These are phyloP conservation scores for Frankliniella fusca DNA, from an alignment of 2,888 invertebrate genomes.

Conservation along the genomic window DNA sequence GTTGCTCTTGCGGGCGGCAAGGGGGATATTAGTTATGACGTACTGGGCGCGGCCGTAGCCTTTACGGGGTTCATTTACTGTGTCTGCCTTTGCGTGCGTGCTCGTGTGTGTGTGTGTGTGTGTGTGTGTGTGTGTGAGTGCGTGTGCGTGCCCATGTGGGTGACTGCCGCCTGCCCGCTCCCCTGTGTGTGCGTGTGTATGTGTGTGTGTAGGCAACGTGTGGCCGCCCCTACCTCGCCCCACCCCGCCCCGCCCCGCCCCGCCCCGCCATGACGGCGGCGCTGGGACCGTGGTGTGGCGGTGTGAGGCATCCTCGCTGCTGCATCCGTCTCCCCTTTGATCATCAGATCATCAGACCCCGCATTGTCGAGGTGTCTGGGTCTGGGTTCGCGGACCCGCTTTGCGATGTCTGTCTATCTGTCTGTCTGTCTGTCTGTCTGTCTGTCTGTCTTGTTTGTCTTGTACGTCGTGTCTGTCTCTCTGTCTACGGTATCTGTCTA, in stretches of 20 bases:
- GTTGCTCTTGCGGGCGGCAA: not conserved
- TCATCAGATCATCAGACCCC: too few species aligned
- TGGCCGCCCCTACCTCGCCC: not conserved
- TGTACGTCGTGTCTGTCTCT: too few species aligned
- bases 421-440: too few species aligned
- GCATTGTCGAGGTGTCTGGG: too few species aligned
- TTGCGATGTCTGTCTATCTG: too few species aligned
- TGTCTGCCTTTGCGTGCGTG: not conserved
- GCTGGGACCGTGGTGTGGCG: not conserved
- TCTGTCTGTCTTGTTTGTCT: too few species aligned
- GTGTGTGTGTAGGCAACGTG: not conserved
- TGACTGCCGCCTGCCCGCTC: not conserved
- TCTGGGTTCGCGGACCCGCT: too few species aligned
- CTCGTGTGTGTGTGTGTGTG: not conserved
- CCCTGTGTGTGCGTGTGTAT: not conserved
- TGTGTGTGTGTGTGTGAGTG: not conserved
- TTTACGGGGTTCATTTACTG: not conserved
- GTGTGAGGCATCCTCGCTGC: not conserved
- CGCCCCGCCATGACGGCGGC: not conserved
- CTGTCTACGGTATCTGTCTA: too few species aligned
- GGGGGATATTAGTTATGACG: constrained; percentile 24
- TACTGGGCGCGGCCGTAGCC: not conserved
- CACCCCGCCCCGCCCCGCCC: not conserved
- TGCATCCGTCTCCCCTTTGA: too few species aligned
- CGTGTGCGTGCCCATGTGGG: not conserved